Base-by-base conservation (phyloP, 2,797 vertebrate species). In the Paguma larvata region DNA sequence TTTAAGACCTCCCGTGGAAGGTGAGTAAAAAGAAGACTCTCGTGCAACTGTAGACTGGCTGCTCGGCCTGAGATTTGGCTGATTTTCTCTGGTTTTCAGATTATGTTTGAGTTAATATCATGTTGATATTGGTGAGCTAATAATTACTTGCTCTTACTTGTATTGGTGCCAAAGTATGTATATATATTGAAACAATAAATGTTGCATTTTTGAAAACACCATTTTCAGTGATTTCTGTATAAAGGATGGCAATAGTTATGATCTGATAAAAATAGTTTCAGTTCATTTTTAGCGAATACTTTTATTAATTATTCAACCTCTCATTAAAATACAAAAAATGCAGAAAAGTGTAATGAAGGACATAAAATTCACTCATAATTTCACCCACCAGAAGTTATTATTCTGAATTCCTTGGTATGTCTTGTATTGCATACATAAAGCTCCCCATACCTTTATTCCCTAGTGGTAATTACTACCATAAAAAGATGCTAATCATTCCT, bases 321-420 rank as follows among this genome's bases (percentile, higher is more conserved):
- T 30, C 46, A 77, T 72, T 78, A 91, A 94, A 78, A 59, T 46
- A 21, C 15, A 6, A 41, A n/a, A 53, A 63, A 32, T 13, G 3
- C 27, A 77, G 21, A 77, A 63, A 41, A 41, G 1, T 70, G 27
- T 70, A 53, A 86, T 51, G 2, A 77, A 86, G 38, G 23, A 72
- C 59, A 72, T 59, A 88, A 84, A 85, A 90, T 72, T 56, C 34
- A 59, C 34, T 72, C 21, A 32, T 72, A 44, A 92, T 94, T 86
- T 70, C 4, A 48, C n/a, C 21, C 27, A 86, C 2, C 18, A n/a
- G 23, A 96, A 72, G 48, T 63, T 51, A 89, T 73, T 65, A 80
- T 25, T 44, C 78, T 56, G 21, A 82, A 70, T 32, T 78, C 14
- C 48, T 77, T 70, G 32, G 3, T 63, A 27, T 44, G 7, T 75